Percentiles rank a stretch among this genome's conserved stretches.
These are phyloP conservation scores for Erythrocercus mccallii DNA, from an alignment of 2,113 vertebrate genomes.

Conservation along the genomic window DNA sequence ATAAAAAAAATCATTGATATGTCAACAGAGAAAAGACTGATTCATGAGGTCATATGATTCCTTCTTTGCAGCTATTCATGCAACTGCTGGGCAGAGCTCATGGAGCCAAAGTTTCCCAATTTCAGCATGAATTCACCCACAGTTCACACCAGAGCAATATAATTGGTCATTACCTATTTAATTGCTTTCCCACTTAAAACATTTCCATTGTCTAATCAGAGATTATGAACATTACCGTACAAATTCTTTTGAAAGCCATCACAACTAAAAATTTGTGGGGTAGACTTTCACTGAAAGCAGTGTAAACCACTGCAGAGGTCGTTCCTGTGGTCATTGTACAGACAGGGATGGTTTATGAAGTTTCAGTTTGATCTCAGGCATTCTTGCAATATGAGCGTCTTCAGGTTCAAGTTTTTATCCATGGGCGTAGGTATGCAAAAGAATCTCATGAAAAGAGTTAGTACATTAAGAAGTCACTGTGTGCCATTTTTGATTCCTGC, in stretches of 20 bases:
- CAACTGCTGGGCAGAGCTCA: neutral
- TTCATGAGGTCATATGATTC: neutral
- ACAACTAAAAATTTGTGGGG: neutral
- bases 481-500: neutral
- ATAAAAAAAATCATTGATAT: neutral
- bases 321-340: neutral
- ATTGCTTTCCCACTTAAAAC: neutral
- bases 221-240: neutral
- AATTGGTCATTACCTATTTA: neutral
- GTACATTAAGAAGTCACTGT: neutral
- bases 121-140: neutral
- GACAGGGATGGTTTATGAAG: neutral
- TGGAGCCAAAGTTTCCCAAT: neutral
- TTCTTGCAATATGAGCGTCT: neutral
- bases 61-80: neutral
- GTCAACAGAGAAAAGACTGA: conserved; percentile 11
- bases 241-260: neutral
- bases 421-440: neutral
- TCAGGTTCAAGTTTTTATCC: neutral
- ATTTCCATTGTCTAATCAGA: neutral
- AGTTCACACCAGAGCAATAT: neutral
- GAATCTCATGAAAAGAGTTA: neutral
- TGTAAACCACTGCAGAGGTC: neutral
- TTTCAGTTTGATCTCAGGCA: neutral
- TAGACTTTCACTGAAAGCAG: neutral